Percentiles rank a stretch among this genome's conserved stretches.
Conservation (phyloP, 2,797 vertebrate species). For the Xenops minutus region DNA sequence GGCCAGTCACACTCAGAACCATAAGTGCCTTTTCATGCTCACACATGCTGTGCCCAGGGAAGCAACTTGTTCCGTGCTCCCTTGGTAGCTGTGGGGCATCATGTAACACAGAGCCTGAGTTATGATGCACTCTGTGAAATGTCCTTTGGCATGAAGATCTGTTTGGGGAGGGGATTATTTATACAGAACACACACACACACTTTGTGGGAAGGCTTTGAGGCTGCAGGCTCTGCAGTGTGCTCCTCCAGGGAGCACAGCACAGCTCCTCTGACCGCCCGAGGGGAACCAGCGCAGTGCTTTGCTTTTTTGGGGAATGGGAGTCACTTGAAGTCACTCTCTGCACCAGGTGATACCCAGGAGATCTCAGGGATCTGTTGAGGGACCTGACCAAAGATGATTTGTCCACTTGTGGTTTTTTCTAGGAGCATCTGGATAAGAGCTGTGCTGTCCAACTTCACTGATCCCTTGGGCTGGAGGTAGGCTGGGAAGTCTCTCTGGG, state of each 20-base stretch:
- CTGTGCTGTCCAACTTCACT: background rate
- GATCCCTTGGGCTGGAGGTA: accelerated
- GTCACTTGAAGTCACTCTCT: background rate
- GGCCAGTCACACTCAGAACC: background rate
- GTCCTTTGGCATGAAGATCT: background rate
- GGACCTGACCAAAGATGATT: background rate
- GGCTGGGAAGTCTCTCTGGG: background rate
- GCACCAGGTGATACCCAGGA: background rate
- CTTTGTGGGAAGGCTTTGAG: background rate
- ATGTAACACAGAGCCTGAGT: accelerated
- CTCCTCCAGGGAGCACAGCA: background rate
- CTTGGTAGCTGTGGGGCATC: background rate
- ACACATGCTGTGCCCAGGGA: accelerated
- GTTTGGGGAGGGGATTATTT: background rate
- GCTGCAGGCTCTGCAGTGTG: accelerated
- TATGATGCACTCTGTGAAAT: background rate
- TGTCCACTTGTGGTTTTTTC: background rate
- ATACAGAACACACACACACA: background rate
- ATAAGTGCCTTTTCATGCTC: accelerated
- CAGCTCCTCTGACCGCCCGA: accelerated
- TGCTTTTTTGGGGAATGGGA: background rate
- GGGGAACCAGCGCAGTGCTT: accelerated
- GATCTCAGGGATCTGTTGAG: background rate
- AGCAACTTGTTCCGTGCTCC: background rate
- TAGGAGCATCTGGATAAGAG: background rate